Conservation (phyloP, 64 coral and sea anemone species). For the Pachyseris speciosa region DNA sequence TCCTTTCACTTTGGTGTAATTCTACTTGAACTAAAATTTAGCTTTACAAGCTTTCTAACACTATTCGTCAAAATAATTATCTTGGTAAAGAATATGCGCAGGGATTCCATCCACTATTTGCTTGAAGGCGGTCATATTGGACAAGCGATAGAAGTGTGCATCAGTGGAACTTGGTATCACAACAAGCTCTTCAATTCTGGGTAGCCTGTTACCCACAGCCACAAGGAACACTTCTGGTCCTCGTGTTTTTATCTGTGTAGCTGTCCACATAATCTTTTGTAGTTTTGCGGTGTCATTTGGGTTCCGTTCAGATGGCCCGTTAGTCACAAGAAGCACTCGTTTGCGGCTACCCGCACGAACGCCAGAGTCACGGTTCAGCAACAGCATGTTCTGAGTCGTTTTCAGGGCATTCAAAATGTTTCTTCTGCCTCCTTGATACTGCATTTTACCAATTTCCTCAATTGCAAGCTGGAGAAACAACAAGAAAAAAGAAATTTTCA, state of each 20-base stretch:
- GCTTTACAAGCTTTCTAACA: neutral
- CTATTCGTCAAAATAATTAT: neutral
- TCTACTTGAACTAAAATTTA: neutral
- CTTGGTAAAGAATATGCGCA: slow-evolving; percentile 29
- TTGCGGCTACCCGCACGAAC: slow-evolving; percentile 15
- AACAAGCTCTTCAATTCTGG: slow-evolving; percentile 52
- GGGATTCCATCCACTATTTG: slow-evolving; percentile 42
- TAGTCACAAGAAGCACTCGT: slow-evolving; percentile 28
- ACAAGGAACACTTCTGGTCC: slow-evolving; percentile 44
- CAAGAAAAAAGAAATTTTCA: neutral
- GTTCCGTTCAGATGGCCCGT: too few species aligned
- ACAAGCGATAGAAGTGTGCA: slow-evolving; percentile 44
- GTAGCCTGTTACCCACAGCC: slow-evolving; percentile 41
- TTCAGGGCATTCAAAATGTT: slow-evolving; percentile 34
- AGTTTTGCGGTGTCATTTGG: neutral
- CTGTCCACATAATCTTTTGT: neutral
- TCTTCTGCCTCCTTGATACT: slow-evolving; percentile 27
- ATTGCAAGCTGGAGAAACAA: neutral
- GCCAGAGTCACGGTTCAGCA: slow-evolving; percentile 7
- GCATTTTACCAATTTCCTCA: neutral
- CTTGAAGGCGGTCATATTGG: slow-evolving; percentile 37
- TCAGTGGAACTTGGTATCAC: slow-evolving; percentile 48
- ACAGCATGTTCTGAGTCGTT: slow-evolving; percentile 16
- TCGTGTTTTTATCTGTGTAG: neutral
- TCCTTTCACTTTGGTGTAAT: too few species aligned